Percentiles rank a stretch among this genome's conserved stretches.
phyloP scores from a whole-genome alignment of 1,140 invertebrate species.

The Drosophila setifemur region DNA sequence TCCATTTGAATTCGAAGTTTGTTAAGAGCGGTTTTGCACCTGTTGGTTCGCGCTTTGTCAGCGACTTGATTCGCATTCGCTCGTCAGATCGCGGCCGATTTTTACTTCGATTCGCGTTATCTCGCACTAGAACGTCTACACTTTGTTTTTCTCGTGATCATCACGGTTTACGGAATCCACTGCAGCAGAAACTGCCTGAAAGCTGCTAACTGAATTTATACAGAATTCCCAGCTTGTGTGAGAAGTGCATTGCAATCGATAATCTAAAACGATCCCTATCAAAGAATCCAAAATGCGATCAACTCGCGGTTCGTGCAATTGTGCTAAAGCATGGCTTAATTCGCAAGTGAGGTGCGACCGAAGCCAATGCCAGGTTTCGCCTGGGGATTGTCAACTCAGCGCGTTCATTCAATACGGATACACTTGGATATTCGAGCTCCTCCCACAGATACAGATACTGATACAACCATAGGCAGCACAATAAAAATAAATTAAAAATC shows the following conservation, averaged over 20 bases:
- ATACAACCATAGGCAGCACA: neutral
- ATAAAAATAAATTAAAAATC: slow-evolving; percentile 51
- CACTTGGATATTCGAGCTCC: slow-evolving; percentile 12
- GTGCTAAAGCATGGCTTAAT: slow-evolving; percentile 2
- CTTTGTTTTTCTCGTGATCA: no score
- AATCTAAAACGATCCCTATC: slow-evolving; percentile 6
- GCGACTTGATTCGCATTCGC: neutral
- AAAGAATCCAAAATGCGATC: neutral
- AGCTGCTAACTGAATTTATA: neutral
- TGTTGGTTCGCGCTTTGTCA: slow-evolving; percentile 36
- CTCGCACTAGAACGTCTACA: slow-evolving; percentile 74
- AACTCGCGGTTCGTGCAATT: neutral
- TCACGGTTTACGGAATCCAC: no score
- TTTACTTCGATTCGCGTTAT: slow-evolving; percentile 55
- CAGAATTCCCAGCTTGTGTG: neutral
- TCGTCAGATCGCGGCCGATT: slow-evolving; percentile 29
- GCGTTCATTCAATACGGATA: slow-evolving; percentile 8
- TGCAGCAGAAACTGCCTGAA: no score
- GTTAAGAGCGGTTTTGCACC: slow-evolving; percentile 49
- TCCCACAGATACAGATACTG: neutral
- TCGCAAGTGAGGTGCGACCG: slow-evolving; percentile 28
- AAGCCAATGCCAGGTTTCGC: slow-evolving; percentile 2
- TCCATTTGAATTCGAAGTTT: slow-evolving; percentile 3
- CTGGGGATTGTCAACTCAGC: slow-evolving; percentile 13
- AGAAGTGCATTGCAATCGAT: slow-evolving; percentile 23